Base-by-base conservation (phyloP, 2,888 invertebrate genomes). In the Catocala nupta region DNA sequence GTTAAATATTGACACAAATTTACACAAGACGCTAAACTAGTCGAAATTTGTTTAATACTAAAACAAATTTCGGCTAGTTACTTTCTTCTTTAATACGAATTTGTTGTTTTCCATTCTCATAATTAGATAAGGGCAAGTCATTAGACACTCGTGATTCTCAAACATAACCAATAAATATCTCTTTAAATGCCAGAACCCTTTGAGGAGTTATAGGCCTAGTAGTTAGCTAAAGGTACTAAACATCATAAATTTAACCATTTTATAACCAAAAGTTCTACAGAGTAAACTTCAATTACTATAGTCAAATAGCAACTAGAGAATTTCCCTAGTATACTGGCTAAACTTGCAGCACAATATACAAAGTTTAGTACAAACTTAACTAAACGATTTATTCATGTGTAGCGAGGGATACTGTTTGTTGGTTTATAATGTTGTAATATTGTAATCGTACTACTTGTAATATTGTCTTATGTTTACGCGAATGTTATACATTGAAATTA, bases 321-420 rank as follows among this genome's bases (percentile, higher is more conserved):
- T 50, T 61, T 61, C 61, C 53, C 56, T 39, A 45, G 65, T 25
- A 25, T 13, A 13, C 49, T 13, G 39, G 25, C 9, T 48, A 54
- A 63, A 70, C 55, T 63, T 63, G 55, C 57, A 51, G 59, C 49
- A 62, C 63, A 73, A 62, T 51, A 52, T 63, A 51, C 51, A 52
- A 75, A 76, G 50, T 75, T 77, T 49, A 43, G 51, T 51, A 49
- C 53, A 56, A 68, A 77, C 65, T 70, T 51, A 60, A 53, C 64
- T 63, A 73, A 77, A 68, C 74, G 77, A 71, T 77, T 74, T 70
- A 77, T 77, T 70, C 16, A 42, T 62, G 58, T 61, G 36, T 13
- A n/a, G 42, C 47, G 53, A n/a, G 42, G 49, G 53, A 57, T 12
- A 25, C 42, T 50, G 57, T 42, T 58, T 45, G 16, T 45, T 6